These are phyloP conservation scores for Catharus fuscescens DNA, from an alignment of 2,113 vertebrate species.

Conservation along the genomic window DNA sequence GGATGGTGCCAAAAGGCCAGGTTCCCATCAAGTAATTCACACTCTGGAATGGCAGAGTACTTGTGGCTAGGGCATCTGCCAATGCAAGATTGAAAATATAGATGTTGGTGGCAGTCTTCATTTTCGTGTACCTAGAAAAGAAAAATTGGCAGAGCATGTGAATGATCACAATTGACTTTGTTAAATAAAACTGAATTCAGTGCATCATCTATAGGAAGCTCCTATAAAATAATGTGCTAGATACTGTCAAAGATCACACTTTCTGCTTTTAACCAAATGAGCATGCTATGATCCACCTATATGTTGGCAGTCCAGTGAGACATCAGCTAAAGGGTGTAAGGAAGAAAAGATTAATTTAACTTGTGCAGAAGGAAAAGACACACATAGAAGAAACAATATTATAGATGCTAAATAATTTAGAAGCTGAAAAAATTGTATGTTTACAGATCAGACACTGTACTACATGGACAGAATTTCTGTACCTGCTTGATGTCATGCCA, in stretches of 20 bases:
- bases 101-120: constrained; percentile 99
- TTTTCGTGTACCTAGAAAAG: constrained; percentile 92
- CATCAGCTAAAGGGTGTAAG: neutral
- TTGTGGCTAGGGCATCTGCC: constrained; percentile 94
- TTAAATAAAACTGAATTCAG: neutral
- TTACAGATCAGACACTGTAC: neutral
- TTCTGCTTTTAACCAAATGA: neutral
- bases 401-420: neutral
- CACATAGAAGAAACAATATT: neutral
- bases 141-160: neutral
- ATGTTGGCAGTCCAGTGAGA: neutral
- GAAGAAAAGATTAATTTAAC: neutral
- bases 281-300: neutral
- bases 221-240: neutral
- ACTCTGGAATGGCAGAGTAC: constrained; percentile 96
- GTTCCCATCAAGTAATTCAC: constrained; percentile 98
- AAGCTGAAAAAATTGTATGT: neutral
- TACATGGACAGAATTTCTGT: neutral
- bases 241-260: neutral
- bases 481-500: neutral
- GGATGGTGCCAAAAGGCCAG: constrained; percentile 92
- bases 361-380: neutral
- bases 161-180: neutral
- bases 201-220: neutral
- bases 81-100: constrained; percentile 98